Conservation (phyloP, 2,888 invertebrate species). For the Vesta saturnalis region DNA sequence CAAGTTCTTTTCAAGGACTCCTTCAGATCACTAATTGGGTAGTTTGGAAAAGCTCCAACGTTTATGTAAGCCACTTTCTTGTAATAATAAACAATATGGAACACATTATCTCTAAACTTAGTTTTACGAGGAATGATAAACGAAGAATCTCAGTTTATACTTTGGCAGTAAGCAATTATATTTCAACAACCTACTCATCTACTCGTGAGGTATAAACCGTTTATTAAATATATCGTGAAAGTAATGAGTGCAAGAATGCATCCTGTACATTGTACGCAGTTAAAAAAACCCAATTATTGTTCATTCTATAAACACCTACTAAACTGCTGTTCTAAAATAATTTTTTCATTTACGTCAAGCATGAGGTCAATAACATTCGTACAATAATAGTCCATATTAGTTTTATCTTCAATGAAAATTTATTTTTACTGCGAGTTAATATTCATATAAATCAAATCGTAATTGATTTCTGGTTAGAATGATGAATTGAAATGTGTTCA, state of each 20-base stretch:
- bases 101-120: not conserved
- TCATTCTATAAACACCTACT: not conserved
- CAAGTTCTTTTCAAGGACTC: slow-evolving; percentile 28
- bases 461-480: too few species aligned
- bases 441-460: slow-evolving; percentile 8
- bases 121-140: not conserved
- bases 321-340: too few species aligned
- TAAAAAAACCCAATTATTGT: too few species aligned
- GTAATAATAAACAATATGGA: slow-evolving; percentile 22
- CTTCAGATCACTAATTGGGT: slow-evolving; percentile 23
- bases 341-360: not conserved
- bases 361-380: not conserved
- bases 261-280: too few species aligned
- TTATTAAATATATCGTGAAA: too few species aligned
- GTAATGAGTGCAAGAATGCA: too few species aligned
- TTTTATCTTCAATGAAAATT: not conserved
- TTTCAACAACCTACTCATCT: not conserved
- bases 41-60: slow-evolving; percentile 26
- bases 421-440: slow-evolving; percentile 12
- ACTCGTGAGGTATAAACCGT: slow-evolving; percentile 4
- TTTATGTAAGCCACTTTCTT: slow-evolving; percentile 22
- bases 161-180: not conserved
- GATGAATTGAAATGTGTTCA: too few species aligned
- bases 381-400: not conserved
- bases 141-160: not conserved